Percentiles rank a stretch among this genome's conserved stretches.
Evolutionary conservation across 2,888 invertebrate genomes (phyloP).

Genomic region (Thecocarcelia acutangulata): DNA sequence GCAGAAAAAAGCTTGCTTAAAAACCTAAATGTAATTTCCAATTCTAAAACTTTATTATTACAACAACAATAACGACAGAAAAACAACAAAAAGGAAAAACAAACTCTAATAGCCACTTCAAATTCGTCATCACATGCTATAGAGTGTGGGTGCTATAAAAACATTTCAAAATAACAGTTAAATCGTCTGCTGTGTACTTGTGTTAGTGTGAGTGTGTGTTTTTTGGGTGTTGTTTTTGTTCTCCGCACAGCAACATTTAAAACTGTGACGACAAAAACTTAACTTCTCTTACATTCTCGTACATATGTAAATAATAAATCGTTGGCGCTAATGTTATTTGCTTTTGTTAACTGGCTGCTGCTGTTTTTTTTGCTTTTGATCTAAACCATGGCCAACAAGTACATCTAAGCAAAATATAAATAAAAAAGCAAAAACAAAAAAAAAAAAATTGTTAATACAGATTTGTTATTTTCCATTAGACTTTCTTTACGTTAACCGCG

Average conservation of each 20-base stretch:
- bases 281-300: conserved; percentile 27
- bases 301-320: conserved; percentile 47
- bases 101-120: conserved; percentile 1
- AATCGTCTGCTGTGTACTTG: conserved; percentile 1
- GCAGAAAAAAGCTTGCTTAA: too few species aligned
- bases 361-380: conserved; percentile 15
- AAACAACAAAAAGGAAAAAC: too few species aligned
- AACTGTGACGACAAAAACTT: conserved; percentile 23
- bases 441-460: conserved; percentile 24
- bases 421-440: background rate
- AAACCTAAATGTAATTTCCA: too few species aligned
- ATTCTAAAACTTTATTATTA: too few species aligned
- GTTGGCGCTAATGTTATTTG: conserved; percentile 60
- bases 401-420: background rate
- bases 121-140: conserved; percentile 1
- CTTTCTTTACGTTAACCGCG: conserved; percentile 45
- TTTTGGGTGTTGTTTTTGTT: background rate
- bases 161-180: conserved; percentile 10
- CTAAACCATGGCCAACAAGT: conserved; percentile 54
- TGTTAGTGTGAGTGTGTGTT: background rate
- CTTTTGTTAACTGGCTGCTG: conserved; percentile 46
- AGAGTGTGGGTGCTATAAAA: conserved; percentile 44
- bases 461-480: conserved; percentile 29
- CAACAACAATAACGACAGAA: too few species aligned
- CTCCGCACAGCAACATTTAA: conserved; percentile 1